Evolutionary conservation across 2,888 invertebrate genomes (phyloP).

Genomic region (Agonopterix heracliana): DNA sequence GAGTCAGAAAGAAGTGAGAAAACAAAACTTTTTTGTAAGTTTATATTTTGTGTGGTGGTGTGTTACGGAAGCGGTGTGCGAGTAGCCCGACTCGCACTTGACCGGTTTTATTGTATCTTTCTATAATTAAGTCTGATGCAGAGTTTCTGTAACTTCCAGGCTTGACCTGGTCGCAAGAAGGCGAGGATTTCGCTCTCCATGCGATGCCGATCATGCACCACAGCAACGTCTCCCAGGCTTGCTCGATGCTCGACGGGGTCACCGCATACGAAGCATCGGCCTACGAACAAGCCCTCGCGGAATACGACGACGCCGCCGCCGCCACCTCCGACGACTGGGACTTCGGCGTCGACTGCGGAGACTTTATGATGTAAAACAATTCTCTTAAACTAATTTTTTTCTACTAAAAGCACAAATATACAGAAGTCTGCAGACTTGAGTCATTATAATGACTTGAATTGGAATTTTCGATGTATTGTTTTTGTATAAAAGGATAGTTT

Average conservation of each 20-base stretch:
- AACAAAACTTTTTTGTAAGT: too few species aligned
- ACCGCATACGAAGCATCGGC: slow-evolving; percentile 78
- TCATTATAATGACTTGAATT: neutral
- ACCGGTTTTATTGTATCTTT: too few species aligned
- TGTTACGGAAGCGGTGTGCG: too few species aligned
- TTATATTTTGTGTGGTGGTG: too few species aligned
- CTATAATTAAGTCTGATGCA: neutral
- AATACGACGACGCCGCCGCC: slow-evolving; percentile 68
- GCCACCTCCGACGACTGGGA: slow-evolving; percentile 80
- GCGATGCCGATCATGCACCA: slow-evolving; percentile 80
- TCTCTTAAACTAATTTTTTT: neutral
- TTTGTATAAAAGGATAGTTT: slow-evolving; percentile 14
- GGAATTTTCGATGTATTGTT: slow-evolving; percentile 1
- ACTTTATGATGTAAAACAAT: slow-evolving; percentile 79
- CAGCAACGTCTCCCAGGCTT: slow-evolving; percentile 77
- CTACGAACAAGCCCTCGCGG: slow-evolving; percentile 78
- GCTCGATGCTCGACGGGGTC: slow-evolving; percentile 72
- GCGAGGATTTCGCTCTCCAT: slow-evolving; percentile 80
- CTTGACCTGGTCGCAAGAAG: slow-evolving; percentile 80
- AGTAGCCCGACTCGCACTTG: too few species aligned
- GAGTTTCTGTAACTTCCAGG: slow-evolving; percentile 45
- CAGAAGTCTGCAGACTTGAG: neutral
- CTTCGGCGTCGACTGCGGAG: slow-evolving; percentile 83
- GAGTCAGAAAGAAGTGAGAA: too few species aligned
- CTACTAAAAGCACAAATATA: neutral